Percentiles rank a stretch among this genome's conserved stretches.
phyloP scores from a whole-genome alignment of 2,113 vertebrate genomes.

The Turnix velox region DNA sequence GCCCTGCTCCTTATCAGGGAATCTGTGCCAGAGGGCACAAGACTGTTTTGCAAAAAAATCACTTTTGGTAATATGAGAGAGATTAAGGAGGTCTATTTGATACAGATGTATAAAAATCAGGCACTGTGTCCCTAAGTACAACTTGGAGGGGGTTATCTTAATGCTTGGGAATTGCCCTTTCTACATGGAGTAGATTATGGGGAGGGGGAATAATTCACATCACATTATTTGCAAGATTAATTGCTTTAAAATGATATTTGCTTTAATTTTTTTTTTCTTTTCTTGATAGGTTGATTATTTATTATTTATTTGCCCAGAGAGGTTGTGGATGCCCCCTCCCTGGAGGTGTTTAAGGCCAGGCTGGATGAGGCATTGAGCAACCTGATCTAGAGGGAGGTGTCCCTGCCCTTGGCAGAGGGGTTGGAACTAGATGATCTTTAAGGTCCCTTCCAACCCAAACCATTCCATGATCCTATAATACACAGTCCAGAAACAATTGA shows the following conservation, averaged over 20 bases:
- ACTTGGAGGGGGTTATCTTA: background rate
- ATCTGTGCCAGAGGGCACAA: constrained; percentile 74
- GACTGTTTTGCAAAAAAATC: constrained; percentile 72
- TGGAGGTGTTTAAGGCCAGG: too few species aligned
- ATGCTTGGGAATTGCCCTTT: background rate
- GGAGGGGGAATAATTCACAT: background rate
- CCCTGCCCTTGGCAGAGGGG: too few species aligned
- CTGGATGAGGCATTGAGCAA: too few species aligned
- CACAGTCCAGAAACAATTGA: too few species aligned
- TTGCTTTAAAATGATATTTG: background rate
- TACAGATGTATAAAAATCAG: constrained; percentile 50
- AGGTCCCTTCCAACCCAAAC: too few species aligned
- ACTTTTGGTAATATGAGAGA: constrained; percentile 70
- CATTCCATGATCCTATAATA: too few species aligned
- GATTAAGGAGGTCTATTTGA: constrained; percentile 68
- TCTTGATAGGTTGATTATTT: background rate
- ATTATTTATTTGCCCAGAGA: too few species aligned
- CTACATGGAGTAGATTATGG: background rate
- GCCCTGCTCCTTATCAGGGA: constrained; percentile 64
- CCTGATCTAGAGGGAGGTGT: too few species aligned
- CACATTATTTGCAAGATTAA: background rate
- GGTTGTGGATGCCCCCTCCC: too few species aligned
- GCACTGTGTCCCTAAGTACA: constrained; percentile 34
- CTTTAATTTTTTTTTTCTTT: background rate
- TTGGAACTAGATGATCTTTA: too few species aligned